Conservation (phyloP, 2,888 invertebrate species). For the Ormyrus thymus region DNA sequence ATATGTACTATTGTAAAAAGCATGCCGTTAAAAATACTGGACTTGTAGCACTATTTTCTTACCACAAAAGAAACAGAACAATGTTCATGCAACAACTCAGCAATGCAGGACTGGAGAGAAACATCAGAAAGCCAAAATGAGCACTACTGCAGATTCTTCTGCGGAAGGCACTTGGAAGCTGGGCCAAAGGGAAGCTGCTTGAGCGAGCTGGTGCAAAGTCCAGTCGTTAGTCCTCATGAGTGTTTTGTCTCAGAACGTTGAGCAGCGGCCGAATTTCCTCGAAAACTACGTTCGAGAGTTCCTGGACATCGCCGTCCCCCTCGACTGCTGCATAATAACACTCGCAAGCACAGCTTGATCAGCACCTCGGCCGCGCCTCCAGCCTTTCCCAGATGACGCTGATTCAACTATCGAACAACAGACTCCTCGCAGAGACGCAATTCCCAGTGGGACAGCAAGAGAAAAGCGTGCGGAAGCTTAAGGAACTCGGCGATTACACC, state of each 20-base stretch:
- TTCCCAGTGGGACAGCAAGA: neutral
- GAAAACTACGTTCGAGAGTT: constrained; percentile 2
- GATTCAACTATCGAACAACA: too few relatives aligned
- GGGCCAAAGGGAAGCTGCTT: neutral
- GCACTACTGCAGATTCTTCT: neutral
- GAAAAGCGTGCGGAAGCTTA: neutral
- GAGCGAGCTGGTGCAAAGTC: neutral
- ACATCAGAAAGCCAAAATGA: neutral
- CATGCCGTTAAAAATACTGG: neutral
- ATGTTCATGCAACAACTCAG: neutral
- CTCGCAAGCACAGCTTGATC: too few relatives aligned
- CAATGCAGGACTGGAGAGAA: neutral
- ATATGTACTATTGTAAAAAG: constrained; percentile 4
- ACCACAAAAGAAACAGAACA: constrained; percentile 8
- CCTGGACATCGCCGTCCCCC: constrained; percentile 10
- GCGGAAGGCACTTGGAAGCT: constrained; percentile 30
- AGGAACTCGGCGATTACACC: constrained; percentile 53
- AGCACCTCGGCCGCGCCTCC: too few relatives aligned
- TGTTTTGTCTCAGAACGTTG: neutral
- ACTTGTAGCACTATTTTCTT: neutral
- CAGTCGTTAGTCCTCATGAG: constrained; percentile 26
- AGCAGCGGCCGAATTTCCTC: neutral
- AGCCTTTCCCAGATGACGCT: too few relatives aligned
- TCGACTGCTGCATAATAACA: constrained; percentile 30
- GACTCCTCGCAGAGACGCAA: too few relatives aligned